Evolutionary conservation across 2,797 vertebrate genomes (phyloP), one percentile per base, ranked within the genome.

Genomic region (Cirrhinus molitorella): DNA sequence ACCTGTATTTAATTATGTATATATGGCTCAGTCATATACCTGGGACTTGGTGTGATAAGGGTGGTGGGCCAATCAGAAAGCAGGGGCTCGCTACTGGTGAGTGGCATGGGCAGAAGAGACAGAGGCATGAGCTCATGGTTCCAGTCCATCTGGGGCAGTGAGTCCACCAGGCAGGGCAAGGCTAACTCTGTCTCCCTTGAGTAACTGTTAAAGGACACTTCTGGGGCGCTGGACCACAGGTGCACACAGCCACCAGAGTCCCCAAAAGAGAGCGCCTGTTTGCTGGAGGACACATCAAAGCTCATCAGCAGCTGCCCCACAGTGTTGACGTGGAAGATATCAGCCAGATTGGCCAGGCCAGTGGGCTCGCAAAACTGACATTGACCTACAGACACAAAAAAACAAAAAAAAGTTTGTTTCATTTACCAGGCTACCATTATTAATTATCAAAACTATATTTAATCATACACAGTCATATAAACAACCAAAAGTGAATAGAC

Each of bases 351-450:
- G 88, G 98, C 98, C 2, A 99, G 94, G 84, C 98, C 98, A 0
- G 96, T 99, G 89, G 98, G 98, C 90, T 99, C 98, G 0, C 98
- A 99, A 93, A 99, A 99, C 94, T 99, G 98, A 89, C 97, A 99
- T 84, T 99, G 98, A 85, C 98, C 98, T 99, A 87, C 1, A 76
- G 21, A 63, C 59, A 63, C 25, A 63, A 63, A 0, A 0, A 43
- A 34, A 63, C 34, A 53, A 4, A 65, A 11, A 34, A 0, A 5
- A 14, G 3, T 47, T 1, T 1, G 0, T 0, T 21, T 63, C 16
- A 34, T 34, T 34, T 34, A 40, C 55, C 10, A 28, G 4, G 25
- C 16, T 49, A 71, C 43, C 4, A 19, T 49, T 72, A 31, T 49
- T 7, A 51, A 4, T 51, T 7, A 21, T 16, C 47, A 14, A 53